These are phyloP conservation scores for Manacus vitellinus DNA, from an alignment of 2,113 vertebrate species.

Conservation along the genomic window DNA sequence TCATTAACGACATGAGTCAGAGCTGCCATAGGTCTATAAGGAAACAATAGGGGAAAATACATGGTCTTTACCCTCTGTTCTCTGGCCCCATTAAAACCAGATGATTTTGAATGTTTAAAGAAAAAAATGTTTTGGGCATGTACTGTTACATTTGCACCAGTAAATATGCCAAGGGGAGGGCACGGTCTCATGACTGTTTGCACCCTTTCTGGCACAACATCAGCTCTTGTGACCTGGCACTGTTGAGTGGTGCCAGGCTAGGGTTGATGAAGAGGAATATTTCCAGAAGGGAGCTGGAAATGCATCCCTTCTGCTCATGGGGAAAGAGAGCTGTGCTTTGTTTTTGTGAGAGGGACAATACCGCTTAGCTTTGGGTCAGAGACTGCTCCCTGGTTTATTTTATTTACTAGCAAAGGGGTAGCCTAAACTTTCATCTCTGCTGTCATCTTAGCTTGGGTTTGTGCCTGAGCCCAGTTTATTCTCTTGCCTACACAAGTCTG, in stretches of 20 bases:
- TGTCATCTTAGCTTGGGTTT: not conserved
- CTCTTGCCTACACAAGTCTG: not conserved
- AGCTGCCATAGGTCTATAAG: not conserved
- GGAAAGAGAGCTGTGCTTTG: not conserved
- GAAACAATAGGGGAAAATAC: not conserved
- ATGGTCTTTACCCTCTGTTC: not conserved
- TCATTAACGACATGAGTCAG: constrained; percentile 20
- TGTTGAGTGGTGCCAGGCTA: rapidly evolving
- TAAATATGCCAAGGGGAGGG: not conserved
- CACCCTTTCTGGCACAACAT: not conserved
- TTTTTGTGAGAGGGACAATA: not conserved
- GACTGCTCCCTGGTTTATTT: not conserved
- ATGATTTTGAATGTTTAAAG: not conserved
- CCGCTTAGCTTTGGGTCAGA: not conserved
- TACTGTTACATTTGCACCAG: not conserved
- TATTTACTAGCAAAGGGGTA: not conserved
- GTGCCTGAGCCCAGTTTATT: not conserved
- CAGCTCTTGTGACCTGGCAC: not conserved
- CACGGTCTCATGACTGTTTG: not conserved
- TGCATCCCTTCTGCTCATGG: rapidly evolving
- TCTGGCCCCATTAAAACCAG: not conserved
- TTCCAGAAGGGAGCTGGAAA: not conserved
- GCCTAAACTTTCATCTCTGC: not conserved
- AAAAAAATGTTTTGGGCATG: not conserved
- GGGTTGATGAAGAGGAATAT: not conserved